Evolutionary conservation across 2,888 invertebrate species (phyloP).

Genomic region (Monochamus alternatus): DNA sequence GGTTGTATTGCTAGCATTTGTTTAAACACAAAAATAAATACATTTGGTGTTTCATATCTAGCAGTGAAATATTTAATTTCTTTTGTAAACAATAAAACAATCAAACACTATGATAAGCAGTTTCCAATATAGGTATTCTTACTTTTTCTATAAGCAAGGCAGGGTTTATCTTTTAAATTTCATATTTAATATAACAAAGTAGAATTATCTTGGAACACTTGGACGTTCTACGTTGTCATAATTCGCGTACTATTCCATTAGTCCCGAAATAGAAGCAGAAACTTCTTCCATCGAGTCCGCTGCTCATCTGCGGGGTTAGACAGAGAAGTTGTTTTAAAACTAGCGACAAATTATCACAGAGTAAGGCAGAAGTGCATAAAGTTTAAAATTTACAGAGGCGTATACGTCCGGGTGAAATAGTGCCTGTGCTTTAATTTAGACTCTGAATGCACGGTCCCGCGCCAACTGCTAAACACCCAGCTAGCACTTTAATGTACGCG

Average conservation of each 20-base stretch:
- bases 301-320: not conserved
- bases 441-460: constrained; percentile 25
- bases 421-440: constrained; percentile 32
- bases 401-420: constrained; percentile 27
- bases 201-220: no score
- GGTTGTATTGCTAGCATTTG: no score
- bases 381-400: constrained; percentile 36
- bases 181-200: no score
- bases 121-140: no score
- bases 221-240: no score
- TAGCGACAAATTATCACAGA: constrained; percentile 35
- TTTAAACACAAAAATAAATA: no score
- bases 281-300: constrained; percentile 1
- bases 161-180: no score
- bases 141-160: no score
- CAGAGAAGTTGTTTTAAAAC: constrained; percentile 28
- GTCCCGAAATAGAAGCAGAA: constrained; percentile 14
- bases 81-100: no score
- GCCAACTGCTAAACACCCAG: constrained; percentile 10
- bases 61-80: no score
- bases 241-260: not conserved
- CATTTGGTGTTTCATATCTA: no score
- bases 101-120: no score
- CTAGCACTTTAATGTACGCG: constrained; percentile 15
- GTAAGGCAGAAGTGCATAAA: constrained; percentile 33